Conservation (phyloP, 2,113 vertebrate species). For the Esox niger region DNA sequence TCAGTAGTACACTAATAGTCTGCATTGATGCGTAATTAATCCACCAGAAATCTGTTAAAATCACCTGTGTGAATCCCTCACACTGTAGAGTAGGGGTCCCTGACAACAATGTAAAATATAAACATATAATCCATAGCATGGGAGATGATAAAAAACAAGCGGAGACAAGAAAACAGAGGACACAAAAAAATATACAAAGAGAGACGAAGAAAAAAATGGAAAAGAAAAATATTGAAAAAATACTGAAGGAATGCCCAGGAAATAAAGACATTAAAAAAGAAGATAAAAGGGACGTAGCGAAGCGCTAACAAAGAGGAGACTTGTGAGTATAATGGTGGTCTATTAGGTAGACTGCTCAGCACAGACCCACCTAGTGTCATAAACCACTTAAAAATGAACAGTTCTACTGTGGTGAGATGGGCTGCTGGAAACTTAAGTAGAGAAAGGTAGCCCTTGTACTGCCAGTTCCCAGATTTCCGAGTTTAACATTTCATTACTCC, state of each 20-base stretch:
- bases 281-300: slow-evolving; percentile 78
- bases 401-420: not conserved
- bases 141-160: slow-evolving; percentile 76
- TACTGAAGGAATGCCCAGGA: slow-evolving; percentile 75
- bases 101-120: not conserved
- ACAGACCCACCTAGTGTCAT: not conserved
- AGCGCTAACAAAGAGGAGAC: slow-evolving; percentile 75
- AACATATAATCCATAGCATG: slow-evolving; percentile 75
- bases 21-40: no score
- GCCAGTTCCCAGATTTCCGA: no score
- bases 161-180: slow-evolving; percentile 67
- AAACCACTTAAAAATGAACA: not conserved
- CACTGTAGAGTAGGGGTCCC: no score
- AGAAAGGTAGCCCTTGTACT: not conserved
- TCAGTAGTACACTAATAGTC: no score
- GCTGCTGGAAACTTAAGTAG: not conserved
- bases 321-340: slow-evolving; percentile 65
- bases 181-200: slow-evolving; percentile 71
- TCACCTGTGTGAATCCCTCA: no score
- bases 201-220: slow-evolving; percentile 76
- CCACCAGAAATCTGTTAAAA: no score
- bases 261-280: slow-evolving; percentile 69
- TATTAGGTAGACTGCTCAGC: not conserved
- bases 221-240: slow-evolving; percentile 72
- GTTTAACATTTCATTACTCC: not conserved